Percentiles rank a stretch among this genome's conserved stretches.
phyloP scores from a whole-genome alignment of 2,888 invertebrate species.

The Drosophila kokeensis region DNA sequence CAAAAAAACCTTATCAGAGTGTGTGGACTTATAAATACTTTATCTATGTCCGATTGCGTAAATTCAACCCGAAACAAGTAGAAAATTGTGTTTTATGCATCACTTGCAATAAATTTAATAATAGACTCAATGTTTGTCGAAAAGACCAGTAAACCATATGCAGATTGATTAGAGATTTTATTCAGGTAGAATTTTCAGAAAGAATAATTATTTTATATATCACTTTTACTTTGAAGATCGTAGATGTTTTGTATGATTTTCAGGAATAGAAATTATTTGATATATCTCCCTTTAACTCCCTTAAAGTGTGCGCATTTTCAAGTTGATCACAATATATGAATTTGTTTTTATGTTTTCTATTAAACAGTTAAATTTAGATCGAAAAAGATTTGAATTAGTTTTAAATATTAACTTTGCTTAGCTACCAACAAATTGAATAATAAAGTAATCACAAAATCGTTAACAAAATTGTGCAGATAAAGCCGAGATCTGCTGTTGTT shows the following conservation, averaged over 20 bases:
- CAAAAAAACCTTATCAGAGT: conserved; percentile 26
- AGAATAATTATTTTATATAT: neutral
- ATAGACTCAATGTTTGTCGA: conserved; percentile 15
- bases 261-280: neutral
- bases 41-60: conserved; percentile 42
- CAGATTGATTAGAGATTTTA: neutral
- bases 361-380: neutral
- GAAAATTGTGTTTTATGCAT: conserved; percentile 5
- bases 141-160: conserved; percentile 6
- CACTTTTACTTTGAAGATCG: neutral
- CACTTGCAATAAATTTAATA: conserved; percentile 11
- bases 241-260: neutral
- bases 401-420: neutral
- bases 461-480: neutral
- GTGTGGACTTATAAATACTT: conserved; percentile 25
- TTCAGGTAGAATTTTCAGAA: neutral
- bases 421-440: neutral
- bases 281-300: neutral
- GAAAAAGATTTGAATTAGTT: neutral
- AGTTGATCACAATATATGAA: neutral
- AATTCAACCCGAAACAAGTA: conserved; percentile 14
- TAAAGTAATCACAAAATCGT: neutral
- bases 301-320: neutral
- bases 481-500: neutral
- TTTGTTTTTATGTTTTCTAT: neutral